Base-by-base conservation (phyloP, 2,888 invertebrate genomes). In the Galeruca laticollis region DNA sequence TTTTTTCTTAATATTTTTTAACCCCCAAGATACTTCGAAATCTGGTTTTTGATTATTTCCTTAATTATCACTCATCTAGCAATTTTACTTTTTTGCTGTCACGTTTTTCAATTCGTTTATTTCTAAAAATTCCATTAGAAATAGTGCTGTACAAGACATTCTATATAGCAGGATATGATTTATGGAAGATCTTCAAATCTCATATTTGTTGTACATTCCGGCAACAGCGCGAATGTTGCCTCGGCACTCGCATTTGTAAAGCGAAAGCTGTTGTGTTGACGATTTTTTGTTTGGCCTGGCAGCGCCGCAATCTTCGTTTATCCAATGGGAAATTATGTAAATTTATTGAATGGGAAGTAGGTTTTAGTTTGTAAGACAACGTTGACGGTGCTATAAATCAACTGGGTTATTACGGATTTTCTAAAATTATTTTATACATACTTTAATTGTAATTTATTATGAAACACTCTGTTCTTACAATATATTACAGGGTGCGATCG, bases 271-370 rank as follows among this genome's bases (percentile, higher is more conserved):
- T 47, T 8, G 6, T 47, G 6, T 52, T 11, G 13, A 2, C 21
- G 47, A 20, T 15, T n/a, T 43, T 57, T 26, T 33, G 18, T 33
- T 13, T 18, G 49, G 9, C 2, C 33, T 51, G 59, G 65, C 65
- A 59, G 43, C 65, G 51, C 31, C 20, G 65, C 26, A 47, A 15
- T 11, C 10, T 57, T 57, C 18, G n/a, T 66, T 66, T 66, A 59
- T 66, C 59, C 49, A 15, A 40, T 66, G 65, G 59, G 59, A 66
- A 66, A 59, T 57, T 49, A 62, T 51, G 35, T 62, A 59, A 40
- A 63, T 63, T 66, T 66, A 49, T 59, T 9, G 21, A 20, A 59
- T 66, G 65, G 59, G 15, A 59, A 35, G 49, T 66, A 59, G 65
- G 33, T 59, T n/a, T 33, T n/a, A 65, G 21, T 26, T 11, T 9